Base-by-base conservation (phyloP, 1,140 invertebrate genomes). In the Lepidurus packardi region DNA sequence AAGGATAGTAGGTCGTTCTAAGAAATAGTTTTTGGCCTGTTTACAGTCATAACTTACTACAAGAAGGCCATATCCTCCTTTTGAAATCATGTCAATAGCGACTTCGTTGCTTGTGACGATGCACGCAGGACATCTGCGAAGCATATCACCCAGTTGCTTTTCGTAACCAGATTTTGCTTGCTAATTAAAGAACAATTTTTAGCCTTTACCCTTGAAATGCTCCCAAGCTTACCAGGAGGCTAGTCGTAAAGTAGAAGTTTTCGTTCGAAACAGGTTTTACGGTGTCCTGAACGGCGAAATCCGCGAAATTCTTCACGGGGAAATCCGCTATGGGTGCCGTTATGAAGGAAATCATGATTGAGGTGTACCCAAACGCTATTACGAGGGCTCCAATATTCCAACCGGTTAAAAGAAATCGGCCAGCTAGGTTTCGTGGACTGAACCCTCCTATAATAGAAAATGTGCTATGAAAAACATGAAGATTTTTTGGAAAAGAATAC, bases 271-370 rank as follows among this genome's bases (percentile, higher is more conserved):
- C 2, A 13, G 16, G 53, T 65, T 65, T 65, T 0, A 65, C 3
- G 21, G 21, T 16, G 13, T 16, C 9, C 21, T 65, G 53, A 65
- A 65, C 13, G 13, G 7, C 21, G 53, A 65, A 65, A 21, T 65
- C 53, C 13, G 16, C 53, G 53, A 65, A 65, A 21, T 65, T n/a
- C 21, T 65, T 65, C 13, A 65, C 1, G 7, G 53, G 53, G 1
- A 65, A 7, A 16, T 13, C 16, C 13, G 53, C 13, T 10, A 65
- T 16, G 16, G 53, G 53, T 7, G 21, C 13, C 13, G 53, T 65
- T 13, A 65, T 65, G 21, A 65, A 65, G 6, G 53, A 65, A 65
- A 65, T 65, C 53, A 65, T 65, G 53, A 65, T 65, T 21, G 53
- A 65, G 6, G 53, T 65, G 53, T 65, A 65, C 21, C 53, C 53